Percentiles rank a stretch among this genome's conserved stretches.
These are phyloP conservation scores for Orbicella faveolata DNA, from an alignment of 64 coral and sea anemone species.

Conservation along the genomic window DNA sequence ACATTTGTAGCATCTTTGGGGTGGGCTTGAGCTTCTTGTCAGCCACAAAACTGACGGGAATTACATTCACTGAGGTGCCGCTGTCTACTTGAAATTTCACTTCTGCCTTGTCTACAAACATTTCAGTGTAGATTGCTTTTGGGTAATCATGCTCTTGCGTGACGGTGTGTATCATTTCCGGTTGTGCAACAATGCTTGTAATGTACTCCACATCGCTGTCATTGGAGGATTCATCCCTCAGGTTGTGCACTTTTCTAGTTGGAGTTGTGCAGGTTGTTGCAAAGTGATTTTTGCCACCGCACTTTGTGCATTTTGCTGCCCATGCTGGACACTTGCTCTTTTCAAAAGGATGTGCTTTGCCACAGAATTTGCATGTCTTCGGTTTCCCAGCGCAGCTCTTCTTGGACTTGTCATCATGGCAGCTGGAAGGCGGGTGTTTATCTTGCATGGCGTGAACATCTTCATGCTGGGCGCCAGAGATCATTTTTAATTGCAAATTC, in stretches of 20 bases:
- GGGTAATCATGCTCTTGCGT: too few species aligned
- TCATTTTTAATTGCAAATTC: conserved; percentile 39
- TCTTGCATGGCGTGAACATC: neutral
- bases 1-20: conserved; percentile 30
- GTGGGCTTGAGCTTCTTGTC: neutral
- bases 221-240: neutral
- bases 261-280: neutral
- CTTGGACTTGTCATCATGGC: neutral
- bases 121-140: too few species aligned
- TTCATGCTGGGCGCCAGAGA: neutral
- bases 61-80: neutral
- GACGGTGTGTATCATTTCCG: conserved; percentile 5
- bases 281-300: conserved; percentile 30
- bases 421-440: neutral
- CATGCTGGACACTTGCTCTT: conserved; percentile 11
- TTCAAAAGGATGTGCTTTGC: conserved; percentile 1
- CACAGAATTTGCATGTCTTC: conserved; percentile 22
- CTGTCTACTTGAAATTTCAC: too few species aligned
- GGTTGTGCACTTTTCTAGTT: neutral
- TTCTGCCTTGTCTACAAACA: too few species aligned
- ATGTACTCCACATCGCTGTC: conserved; percentile 30
- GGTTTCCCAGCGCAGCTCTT: neutral
- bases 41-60: neutral
- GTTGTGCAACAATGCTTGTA: neutral
- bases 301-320: conserved; percentile 21